Evolutionary conservation across 2,113 vertebrate genomes (phyloP).

Genomic region (Hoplias malabaricus): DNA sequence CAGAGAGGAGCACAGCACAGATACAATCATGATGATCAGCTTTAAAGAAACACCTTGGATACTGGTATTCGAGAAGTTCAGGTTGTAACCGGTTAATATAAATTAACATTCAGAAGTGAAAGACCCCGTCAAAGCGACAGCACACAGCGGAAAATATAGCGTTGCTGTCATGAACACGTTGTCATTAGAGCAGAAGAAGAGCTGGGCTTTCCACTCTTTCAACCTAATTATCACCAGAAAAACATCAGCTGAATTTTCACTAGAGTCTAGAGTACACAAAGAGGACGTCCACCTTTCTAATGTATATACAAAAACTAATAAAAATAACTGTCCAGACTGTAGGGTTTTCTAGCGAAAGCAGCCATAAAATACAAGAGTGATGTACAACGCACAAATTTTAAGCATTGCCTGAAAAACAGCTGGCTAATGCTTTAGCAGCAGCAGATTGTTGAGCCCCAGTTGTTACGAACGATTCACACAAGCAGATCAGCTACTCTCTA

Average conservation of each 20-base stretch:
- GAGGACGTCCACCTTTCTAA: neutral
- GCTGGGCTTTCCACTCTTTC: neutral
- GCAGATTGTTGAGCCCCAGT: slow-evolving; percentile 57
- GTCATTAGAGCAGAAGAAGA: neutral
- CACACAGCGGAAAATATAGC: slow-evolving; percentile 39
- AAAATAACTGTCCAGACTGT: neutral
- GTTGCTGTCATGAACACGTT: neutral
- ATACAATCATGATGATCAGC: slow-evolving; percentile 52
- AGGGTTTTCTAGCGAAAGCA: neutral
- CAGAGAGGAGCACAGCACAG: slow-evolving; percentile 48
- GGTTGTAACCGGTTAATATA: slow-evolving; percentile 53
- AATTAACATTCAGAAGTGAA: slow-evolving; percentile 74
- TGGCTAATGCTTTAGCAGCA: slow-evolving; percentile 65
- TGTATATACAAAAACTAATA: neutral
- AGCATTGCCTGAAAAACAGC: slow-evolving; percentile 48
- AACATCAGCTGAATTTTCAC: neutral
- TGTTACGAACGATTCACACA: slow-evolving; percentile 20
- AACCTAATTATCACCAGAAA: neutral
- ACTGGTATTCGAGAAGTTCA: slow-evolving; percentile 29
- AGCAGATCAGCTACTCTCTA: neutral
- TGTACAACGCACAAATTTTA: slow-evolving; percentile 42
- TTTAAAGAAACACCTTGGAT: slow-evolving; percentile 24
- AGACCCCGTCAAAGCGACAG: slow-evolving; percentile 69
- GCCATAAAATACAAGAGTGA: slow-evolving; percentile 31
- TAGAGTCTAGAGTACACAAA: neutral